phyloP scores from a whole-genome alignment of 1,140 invertebrate genomes.

The Drosophila pectinifera region DNA sequence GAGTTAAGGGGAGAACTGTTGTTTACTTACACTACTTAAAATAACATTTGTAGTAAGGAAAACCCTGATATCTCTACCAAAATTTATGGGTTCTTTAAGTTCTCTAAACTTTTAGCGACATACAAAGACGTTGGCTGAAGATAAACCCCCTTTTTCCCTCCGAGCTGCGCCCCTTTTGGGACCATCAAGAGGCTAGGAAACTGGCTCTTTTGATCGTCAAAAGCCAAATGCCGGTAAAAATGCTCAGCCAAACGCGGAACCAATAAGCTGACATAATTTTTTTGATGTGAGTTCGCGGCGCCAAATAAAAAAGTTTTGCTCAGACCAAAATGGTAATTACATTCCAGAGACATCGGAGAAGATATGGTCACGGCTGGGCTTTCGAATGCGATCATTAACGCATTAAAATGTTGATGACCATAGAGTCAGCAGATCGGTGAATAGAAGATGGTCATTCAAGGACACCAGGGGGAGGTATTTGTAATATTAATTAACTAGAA shows the following conservation, averaged over 20 bases:
- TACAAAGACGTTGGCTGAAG: no score
- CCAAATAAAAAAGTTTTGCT: slow-evolving; percentile 34
- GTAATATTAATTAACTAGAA: background rate
- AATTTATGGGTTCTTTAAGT: no score
- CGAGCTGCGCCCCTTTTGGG: background rate
- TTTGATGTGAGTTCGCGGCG: slow-evolving; percentile 21
- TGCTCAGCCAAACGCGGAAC: slow-evolving; percentile 46
- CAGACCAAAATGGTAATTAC: slow-evolving; percentile 45
- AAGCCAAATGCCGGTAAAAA: slow-evolving; percentile 52
- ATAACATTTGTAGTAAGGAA: background rate
- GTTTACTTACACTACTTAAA: background rate
- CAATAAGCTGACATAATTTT: slow-evolving; percentile 58
- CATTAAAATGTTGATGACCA: slow-evolving; percentile 23
- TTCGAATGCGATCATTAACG: slow-evolving; percentile 40
- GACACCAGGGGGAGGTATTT: slow-evolving; percentile 2
- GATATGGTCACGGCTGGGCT: slow-evolving; percentile 40
- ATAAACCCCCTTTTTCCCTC: background rate
- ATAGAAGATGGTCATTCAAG: slow-evolving; percentile 21
- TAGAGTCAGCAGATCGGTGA: background rate
- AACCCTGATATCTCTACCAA: fast-evolving
- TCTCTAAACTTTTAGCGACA: background rate
- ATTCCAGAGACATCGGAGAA: slow-evolving; percentile 45
- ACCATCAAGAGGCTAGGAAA: slow-evolving; percentile 35
- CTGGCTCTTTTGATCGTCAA: slow-evolving; percentile 37
- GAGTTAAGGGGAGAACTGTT: background rate